phyloP scores from a whole-genome alignment of 2,797 vertebrate genomes.

The Selene dorsalis region DNA sequence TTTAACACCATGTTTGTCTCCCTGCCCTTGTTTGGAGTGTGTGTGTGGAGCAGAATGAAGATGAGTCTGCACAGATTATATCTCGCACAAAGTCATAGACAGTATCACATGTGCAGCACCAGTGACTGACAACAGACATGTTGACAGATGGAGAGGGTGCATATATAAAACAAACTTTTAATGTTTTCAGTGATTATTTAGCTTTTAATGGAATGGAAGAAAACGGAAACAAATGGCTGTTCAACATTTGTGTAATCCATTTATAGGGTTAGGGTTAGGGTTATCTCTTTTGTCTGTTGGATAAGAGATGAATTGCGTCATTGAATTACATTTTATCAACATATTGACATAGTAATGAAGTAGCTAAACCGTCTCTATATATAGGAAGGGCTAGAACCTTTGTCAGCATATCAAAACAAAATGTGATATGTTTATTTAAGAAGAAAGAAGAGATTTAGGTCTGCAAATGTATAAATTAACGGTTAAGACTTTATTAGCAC shows the following conservation, averaged over 20 bases:
- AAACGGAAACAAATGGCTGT: conserved; percentile 3
- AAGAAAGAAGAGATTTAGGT: not conserved
- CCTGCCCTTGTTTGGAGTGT: conserved; percentile 8
- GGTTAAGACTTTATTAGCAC: conserved; percentile 36
- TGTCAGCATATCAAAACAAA: conserved; percentile 1
- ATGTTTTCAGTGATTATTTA: conserved; percentile 7
- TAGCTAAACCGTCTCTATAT: not conserved
- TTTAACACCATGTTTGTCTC: not conserved
- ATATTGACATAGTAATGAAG: conserved; percentile 24
- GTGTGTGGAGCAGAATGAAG: conserved; percentile 40
- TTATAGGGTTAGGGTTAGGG: not conserved
- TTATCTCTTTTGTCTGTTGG: not conserved
- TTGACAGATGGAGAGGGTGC: conserved; percentile 15
- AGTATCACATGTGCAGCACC: conserved; percentile 47
- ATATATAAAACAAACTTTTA: conserved; percentile 16
- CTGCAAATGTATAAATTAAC: conserved; percentile 24
- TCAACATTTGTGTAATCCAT: conserved; percentile 11
- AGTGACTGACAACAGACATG: conserved; percentile 41
- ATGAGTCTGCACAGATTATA: conserved; percentile 50
- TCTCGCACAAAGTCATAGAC: conserved; percentile 46
- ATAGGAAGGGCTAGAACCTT: conserved; percentile 8
- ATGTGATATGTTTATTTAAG: conserved; percentile 14
- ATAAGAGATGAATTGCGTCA: not conserved
- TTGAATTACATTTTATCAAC: conserved; percentile 26
- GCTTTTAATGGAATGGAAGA: not conserved